A percentile compares a stretch with the other conserved stretches of the same genome.
phyloP scores from a whole-genome alignment of 2,113 vertebrate species.

The Ictalurus furcatus region DNA sequence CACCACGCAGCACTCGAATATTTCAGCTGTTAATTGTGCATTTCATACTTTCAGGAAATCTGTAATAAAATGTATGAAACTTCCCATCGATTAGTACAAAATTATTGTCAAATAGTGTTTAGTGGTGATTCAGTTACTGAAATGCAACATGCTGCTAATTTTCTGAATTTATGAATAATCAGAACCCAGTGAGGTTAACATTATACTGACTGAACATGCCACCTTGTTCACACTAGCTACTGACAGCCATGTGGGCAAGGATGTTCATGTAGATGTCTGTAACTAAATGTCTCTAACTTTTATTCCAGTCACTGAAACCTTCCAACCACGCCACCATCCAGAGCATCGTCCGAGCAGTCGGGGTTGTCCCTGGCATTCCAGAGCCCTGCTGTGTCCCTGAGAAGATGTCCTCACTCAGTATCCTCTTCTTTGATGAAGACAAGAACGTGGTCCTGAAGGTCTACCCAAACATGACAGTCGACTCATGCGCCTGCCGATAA shows the following conservation, averaged over 20 bases:
- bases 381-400: conserved; percentile 96
- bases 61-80: neutral
- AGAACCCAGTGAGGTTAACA: neutral
- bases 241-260: neutral
- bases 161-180: neutral
- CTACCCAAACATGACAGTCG: conserved; percentile 97
- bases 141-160: neutral
- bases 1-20: neutral
- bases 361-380: conserved; percentile 86
- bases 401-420: conserved; percentile 94
- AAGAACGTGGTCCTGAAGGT: conserved; percentile 96
- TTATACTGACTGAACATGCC: neutral
- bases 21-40: neutral
- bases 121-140: neutral
- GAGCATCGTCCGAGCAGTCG: conserved; percentile 94
- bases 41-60: neutral
- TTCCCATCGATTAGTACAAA: neutral
- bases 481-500: conserved; percentile 94
- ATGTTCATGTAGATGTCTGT: neutral
- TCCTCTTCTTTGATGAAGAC: conserved; percentile 95
- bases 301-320: conserved; percentile 86
- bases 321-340: conserved; percentile 98
- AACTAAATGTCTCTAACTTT: neutral
- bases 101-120: neutral
- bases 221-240: neutral